Percentiles rank a stretch among this genome's conserved stretches.
Evolutionary conservation across 2,113 vertebrate species (phyloP).

Genomic region (Scortum barcoo): DNA sequence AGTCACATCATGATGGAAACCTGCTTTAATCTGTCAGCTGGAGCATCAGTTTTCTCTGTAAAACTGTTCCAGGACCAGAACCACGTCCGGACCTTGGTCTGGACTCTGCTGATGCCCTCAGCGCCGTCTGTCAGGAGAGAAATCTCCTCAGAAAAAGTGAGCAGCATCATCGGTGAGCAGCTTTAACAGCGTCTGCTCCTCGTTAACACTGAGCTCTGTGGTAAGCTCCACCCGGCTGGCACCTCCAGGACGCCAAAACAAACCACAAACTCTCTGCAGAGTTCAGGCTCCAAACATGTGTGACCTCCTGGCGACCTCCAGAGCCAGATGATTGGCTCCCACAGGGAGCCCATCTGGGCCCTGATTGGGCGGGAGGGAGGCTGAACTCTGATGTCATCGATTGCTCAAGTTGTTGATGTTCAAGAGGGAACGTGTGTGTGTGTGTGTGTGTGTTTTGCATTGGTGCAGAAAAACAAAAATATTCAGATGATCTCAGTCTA

Average conservation of each 20-base stretch:
- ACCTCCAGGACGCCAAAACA: conserved; percentile 41
- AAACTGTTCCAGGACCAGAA: not conserved
- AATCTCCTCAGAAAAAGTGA: not conserved
- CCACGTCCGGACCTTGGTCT: not conserved
- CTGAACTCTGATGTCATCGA: conserved; percentile 49
- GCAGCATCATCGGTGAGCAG: not conserved
- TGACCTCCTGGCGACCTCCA: conserved; percentile 24
- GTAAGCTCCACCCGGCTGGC: conserved; percentile 60
- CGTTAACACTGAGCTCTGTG: conserved; percentile 20
- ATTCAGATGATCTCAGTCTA: not conserved
- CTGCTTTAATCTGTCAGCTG: not conserved
- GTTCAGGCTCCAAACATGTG: not conserved
- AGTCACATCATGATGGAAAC: not conserved
- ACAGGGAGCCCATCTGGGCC: conserved; percentile 2
- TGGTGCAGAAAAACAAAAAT: not conserved
- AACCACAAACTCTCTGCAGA: conserved; percentile 25
- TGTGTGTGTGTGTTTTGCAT: conserved; percentile 5
- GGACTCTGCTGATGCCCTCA: not conserved
- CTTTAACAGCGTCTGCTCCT: conserved; percentile 33
- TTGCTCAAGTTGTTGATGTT: conserved; percentile 57
- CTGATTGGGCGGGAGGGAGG: conserved; percentile 44
- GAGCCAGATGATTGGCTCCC: conserved; percentile 24
- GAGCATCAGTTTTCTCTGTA: not conserved
- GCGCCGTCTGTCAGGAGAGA: not conserved
- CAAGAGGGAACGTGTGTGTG: not conserved